Evolutionary conservation across 1,140 invertebrate genomes (phyloP).

Genomic region (Anoplolepis gracilipes): DNA sequence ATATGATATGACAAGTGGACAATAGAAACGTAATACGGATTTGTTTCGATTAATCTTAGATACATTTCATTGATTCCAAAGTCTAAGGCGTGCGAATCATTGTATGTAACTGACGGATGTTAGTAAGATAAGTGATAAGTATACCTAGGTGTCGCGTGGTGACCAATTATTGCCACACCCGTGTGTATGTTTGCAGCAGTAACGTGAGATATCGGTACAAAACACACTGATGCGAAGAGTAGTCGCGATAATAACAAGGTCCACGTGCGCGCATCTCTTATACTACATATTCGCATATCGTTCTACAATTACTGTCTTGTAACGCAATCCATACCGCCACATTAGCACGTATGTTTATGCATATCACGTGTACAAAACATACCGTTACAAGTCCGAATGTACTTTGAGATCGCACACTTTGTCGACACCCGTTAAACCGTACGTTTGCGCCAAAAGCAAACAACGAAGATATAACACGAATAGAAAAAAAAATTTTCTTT

Average conservation of each 20-base stretch:
- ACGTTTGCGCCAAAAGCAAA: background rate
- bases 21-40: background rate
- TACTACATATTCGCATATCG: conserved; percentile 48
- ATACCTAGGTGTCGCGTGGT: conserved; percentile 36
- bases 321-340: conserved; percentile 58
- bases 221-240: conserved; percentile 62
- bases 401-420: conserved; percentile 13
- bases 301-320: conserved; percentile 67
- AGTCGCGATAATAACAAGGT: conserved; percentile 65
- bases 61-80: background rate
- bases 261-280: conserved; percentile 66
- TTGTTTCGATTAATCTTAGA: background rate
- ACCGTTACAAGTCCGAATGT: conserved; percentile 6
- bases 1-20: background rate
- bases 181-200: conserved; percentile 64
- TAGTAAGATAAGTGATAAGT: background rate
- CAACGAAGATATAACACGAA: background rate
- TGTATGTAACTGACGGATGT: background rate
- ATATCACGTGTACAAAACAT: conserved; percentile 39
- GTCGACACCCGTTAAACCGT: background rate
- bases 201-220: conserved; percentile 65
- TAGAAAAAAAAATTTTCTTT: background rate
- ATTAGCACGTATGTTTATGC: background rate
- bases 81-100: background rate
- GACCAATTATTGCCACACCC: conserved; percentile 51